Percentiles rank a stretch among this genome's conserved stretches.
Conservation (phyloP, 2,888 invertebrate genomes). For the Bembecia ichneumoniformis region DNA sequence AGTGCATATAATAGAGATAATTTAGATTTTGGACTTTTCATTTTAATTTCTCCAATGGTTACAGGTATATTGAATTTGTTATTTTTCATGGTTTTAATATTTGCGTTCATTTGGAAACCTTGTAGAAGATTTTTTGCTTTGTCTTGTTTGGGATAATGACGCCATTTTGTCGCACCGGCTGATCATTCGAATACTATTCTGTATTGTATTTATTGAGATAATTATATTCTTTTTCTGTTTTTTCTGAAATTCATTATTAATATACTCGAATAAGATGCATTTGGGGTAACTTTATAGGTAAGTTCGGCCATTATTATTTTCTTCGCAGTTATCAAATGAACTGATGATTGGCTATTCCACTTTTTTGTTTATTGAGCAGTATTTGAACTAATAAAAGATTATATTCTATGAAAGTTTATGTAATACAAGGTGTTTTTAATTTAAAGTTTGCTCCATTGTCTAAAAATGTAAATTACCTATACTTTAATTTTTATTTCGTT, state of each 20-base stretch:
- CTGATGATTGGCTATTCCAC: too few relatives aligned
- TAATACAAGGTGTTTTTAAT: too few relatives aligned
- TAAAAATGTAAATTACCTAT: not conserved
- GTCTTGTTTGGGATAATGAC: slow-evolving; percentile 63
- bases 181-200: slow-evolving; percentile 54
- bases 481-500: not conserved
- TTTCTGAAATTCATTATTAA: slow-evolving; percentile 4
- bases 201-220: slow-evolving; percentile 9
- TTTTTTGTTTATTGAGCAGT: too few relatives aligned
- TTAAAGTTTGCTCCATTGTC: not conserved
- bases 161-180: slow-evolving; percentile 73
- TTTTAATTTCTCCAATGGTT: not conserved
- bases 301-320: too few relatives aligned
- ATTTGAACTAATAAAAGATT: too few relatives aligned
- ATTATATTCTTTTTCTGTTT: slow-evolving; percentile 5
- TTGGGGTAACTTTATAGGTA: too few relatives aligned
- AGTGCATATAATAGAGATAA: not conserved
- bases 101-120: not conserved
- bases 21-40: not conserved
- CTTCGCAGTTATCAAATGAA: too few relatives aligned
- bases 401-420: too few relatives aligned
- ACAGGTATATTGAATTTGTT: not conserved
- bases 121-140: slow-evolving; percentile 25
- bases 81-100: not conserved
- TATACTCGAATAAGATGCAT: not conserved